Conservation (phyloP, 2,113 vertebrate species). For the Alexandromys fortis region DNA sequence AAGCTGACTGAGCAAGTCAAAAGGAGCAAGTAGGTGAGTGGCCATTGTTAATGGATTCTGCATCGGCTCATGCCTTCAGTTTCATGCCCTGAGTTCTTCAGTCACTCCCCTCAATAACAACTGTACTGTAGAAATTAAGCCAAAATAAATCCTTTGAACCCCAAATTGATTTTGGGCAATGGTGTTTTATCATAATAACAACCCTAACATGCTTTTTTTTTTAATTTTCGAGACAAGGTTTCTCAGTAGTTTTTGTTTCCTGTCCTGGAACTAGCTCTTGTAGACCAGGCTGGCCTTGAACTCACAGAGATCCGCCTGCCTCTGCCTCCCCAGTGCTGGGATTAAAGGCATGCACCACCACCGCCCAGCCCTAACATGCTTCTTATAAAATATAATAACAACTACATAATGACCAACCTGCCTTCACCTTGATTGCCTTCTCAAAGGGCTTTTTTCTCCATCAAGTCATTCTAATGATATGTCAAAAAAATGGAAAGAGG, state of each 20-base stretch:
- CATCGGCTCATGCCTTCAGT: not conserved
- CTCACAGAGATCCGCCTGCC: no score
- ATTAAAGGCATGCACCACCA: no score
- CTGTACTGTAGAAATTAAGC: not conserved
- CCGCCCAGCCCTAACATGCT: not conserved
- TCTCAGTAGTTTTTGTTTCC: no score
- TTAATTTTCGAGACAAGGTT: no score
- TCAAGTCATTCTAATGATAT: conserved; percentile 56
- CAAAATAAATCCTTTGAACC: not conserved
- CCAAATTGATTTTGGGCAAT: not conserved
- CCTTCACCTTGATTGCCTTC: conserved; percentile 60
- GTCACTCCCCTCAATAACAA: not conserved
- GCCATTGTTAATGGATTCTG: not conserved
- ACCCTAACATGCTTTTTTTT: not conserved
- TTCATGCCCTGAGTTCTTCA: not conserved
- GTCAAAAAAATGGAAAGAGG: not conserved
- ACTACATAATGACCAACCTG: conserved; percentile 31
- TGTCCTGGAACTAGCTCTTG: no score
- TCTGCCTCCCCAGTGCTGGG: no score
- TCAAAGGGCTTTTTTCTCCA: conserved; percentile 37
- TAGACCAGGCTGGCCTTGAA: no score
- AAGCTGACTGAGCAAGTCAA: not conserved
- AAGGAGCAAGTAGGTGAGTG: not conserved
- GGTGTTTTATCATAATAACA: not conserved
- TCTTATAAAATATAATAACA: conserved; percentile 51